Evolutionary conservation across 2,797 vertebrate species (phyloP).

Genomic region (Fistularia commersonii): DNA sequence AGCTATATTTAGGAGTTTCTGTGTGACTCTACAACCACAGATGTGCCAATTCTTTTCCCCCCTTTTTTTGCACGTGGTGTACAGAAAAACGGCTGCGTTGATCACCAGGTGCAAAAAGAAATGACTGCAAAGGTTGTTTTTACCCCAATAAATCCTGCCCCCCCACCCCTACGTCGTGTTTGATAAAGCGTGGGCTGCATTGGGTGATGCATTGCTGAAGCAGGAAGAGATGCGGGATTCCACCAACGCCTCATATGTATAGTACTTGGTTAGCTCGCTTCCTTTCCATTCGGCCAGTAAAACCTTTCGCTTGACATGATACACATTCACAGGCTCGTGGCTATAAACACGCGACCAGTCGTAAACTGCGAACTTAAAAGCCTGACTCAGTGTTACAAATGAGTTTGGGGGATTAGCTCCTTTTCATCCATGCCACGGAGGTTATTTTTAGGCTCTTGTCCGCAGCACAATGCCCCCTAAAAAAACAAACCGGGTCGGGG

Average conservation of each 20-base stretch:
- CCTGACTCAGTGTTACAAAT: constrained; percentile 40
- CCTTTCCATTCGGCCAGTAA: background rate
- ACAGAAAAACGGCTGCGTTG: constrained; percentile 11
- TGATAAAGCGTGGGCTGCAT: constrained; percentile 19
- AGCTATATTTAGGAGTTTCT: too few relatives aligned
- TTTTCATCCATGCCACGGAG: constrained; percentile 36
- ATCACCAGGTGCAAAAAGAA: constrained; percentile 10
- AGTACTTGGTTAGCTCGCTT: background rate
- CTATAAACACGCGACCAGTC: constrained; percentile 24
- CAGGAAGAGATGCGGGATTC: constrained; percentile 17
- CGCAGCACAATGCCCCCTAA: constrained; percentile 29
- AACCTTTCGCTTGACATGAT: constrained; percentile 1
- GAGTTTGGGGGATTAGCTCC: constrained; percentile 36
- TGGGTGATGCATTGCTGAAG: constrained; percentile 15
- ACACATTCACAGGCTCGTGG: background rate
- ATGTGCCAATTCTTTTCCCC: too few relatives aligned
- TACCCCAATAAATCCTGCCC: background rate
- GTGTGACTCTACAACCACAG: too few relatives aligned
- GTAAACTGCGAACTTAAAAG: constrained; percentile 42
- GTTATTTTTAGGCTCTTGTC: constrained; percentile 52
- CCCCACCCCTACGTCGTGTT: background rate
- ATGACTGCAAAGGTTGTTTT: constrained; percentile 6
- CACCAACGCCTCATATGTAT: constrained; percentile 10
- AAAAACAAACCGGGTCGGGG: constrained; percentile 16
- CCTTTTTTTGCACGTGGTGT: constrained; percentile 7